Base-by-base conservation (phyloP, 2,113 vertebrate genomes). In the Sinosuthora webbiana region DNA sequence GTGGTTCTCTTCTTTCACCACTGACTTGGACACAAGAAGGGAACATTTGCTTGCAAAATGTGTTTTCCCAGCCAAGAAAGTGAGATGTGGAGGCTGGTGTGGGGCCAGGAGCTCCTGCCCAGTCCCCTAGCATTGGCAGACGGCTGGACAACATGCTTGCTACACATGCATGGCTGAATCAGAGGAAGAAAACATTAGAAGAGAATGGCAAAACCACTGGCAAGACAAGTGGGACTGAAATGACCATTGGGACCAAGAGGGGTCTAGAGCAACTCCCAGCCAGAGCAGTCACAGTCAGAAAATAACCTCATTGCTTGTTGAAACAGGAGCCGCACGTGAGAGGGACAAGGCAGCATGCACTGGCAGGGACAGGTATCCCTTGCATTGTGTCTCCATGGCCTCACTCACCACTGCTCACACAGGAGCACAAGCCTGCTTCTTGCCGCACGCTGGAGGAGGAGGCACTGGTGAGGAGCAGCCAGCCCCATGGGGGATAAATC, bases 171-270 rank as follows among this genome's bases (percentile, higher is more conserved):
- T 1, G 7, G n/a, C 68, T 5, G 9, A 73, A 69, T 77, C n/a
- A 65, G 39, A 62, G 59, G 63, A 73, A 74, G 7, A 79, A 74
- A 74, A 65, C 35, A 37, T 63, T 50, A 70, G 77, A 80, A 83
- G 35, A 55, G 73, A 93, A 95, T 0, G 10, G n/a, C 76, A 60
- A 83, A 95, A 78, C 42, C 91, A 42, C 28, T 8, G 6, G 27
- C 23, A 87, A 87, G 73, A 78, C 7, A 81, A 92, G 87, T 39
- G 50, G 25, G 63, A 73, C 68, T 92, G 87, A 90, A 92, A 80
- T 30, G 76, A 62, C 68, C 50, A 20, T 25, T 73, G 65, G 39
- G 64, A 63, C 20, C 0, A 4, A 37, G 44, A 65, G 25, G 22
- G 50, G 9, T 77, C 60, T 50, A 60, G 39, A 87, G 77, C 59